phyloP scores from a whole-genome alignment of 2,113 vertebrate genomes.

The Pedetes capensis region DNA sequence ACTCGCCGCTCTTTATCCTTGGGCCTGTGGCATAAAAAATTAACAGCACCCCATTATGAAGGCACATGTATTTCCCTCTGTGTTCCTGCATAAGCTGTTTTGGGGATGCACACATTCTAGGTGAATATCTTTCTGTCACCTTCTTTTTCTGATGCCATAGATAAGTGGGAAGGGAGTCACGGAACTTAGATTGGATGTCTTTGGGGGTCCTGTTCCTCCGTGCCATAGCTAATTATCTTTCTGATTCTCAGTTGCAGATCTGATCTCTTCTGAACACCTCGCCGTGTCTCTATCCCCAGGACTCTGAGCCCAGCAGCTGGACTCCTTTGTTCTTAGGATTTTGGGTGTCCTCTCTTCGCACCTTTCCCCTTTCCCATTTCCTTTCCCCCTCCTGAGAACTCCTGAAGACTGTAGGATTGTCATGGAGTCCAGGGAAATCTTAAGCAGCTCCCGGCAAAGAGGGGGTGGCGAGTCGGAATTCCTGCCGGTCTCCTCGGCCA shows the following conservation, averaged over 20 bases:
- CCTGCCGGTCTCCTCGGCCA: slow-evolving; percentile 75
- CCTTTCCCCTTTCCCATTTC: slow-evolving; percentile 19
- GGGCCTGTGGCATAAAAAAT: neutral
- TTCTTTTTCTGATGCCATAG: neutral
- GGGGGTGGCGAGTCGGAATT: slow-evolving; percentile 90
- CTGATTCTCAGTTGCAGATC: slow-evolving; percentile 82
- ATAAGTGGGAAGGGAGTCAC: neutral
- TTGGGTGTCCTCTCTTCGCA: slow-evolving; percentile 24
- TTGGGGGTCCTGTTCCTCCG: neutral
- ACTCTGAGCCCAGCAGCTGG: slow-evolving; percentile 71
- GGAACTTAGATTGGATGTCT: neutral
- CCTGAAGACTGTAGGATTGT: slow-evolving; percentile 78
- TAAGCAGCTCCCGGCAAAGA: slow-evolving; percentile 90
- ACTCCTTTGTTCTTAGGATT: slow-evolving; percentile 66
- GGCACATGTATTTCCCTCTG: neutral
- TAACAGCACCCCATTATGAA: neutral
- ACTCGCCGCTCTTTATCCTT: neutral
- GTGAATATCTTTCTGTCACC: neutral
- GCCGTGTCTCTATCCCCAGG: slow-evolving; percentile 63
- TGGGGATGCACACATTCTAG: neutral
- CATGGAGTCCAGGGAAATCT: slow-evolving; percentile 96
- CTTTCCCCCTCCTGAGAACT: slow-evolving; percentile 65
- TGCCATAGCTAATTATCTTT: slow-evolving; percentile 48
- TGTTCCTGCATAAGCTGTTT: neutral
- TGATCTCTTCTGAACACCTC: slow-evolving; percentile 79